A percentile compares a stretch with the other conserved stretches of the same genome.
Evolutionary conservation across 37 sponge, comb jelly and placozoan species (phyloP).

Genomic region (Theonella swinhoei): DNA sequence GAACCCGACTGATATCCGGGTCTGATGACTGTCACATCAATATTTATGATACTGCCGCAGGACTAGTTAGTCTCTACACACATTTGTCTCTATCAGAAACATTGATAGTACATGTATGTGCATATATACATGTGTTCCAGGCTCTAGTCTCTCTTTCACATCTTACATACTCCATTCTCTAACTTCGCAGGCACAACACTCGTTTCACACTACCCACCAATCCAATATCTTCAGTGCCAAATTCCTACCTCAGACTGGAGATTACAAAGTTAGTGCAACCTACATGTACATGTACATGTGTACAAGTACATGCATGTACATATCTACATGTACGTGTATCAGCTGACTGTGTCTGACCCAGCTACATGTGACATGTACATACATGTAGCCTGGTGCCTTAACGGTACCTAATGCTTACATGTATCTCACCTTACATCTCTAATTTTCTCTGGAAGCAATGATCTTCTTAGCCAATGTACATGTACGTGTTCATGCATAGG

Average conservation of each 20-base stretch:
- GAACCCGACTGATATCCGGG: slow-evolving; percentile 73
- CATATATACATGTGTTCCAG: no score
- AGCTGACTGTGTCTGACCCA: no score
- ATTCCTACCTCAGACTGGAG: slow-evolving; percentile 65
- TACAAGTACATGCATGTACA: no score
- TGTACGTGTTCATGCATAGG: neutral
- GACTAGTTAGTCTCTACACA: slow-evolving; percentile 22
- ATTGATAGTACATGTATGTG: no score
- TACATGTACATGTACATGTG: no score
- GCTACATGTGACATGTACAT: no score
- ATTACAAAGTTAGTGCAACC: slow-evolving; percentile 39
- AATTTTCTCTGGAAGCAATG: neutral
- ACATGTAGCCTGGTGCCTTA: no score
- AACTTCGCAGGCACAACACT: slow-evolving; percentile 39
- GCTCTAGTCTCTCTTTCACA: no score
- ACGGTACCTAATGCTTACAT: no score
- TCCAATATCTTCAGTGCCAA: slow-evolving; percentile 92
- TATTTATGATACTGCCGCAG: slow-evolving; percentile 48
- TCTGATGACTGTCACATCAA: slow-evolving; percentile 89
- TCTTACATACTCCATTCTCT: no score
- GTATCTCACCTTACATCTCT: neutral
- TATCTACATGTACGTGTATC: no score
- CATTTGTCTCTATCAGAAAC: neutral
- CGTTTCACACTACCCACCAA: slow-evolving; percentile 61
- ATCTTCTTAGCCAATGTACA: no score